Evolutionary conservation across 2,113 vertebrate genomes (phyloP), one percentile per base, ranked within the genome.

Genomic region (Thamnophis sirtalis): DNA sequence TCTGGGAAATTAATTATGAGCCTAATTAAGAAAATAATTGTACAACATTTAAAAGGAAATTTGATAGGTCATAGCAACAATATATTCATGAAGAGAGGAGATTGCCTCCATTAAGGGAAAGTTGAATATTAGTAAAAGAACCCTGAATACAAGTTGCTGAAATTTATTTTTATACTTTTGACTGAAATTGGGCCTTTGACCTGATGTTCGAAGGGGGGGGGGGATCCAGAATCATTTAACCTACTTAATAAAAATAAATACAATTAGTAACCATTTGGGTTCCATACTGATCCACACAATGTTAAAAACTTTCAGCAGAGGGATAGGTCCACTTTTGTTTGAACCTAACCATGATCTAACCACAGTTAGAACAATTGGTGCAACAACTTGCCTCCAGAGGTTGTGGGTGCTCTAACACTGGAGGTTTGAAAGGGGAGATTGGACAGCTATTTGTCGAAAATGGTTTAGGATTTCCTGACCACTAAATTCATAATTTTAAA

Each of bases 1-100:
- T 11, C 86, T 86, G 55, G 55, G 73, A 89, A 91, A 93, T 88
- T 91, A 93, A 91, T 93, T 93, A 91, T 68, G 84, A 91, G 73
- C 49, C 87, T 89, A 91, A 93, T 93, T 93, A 91, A 93, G 90
- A 88, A 91, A 85, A 88, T 88, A 68, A 93, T 86, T 91, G 86
- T 89, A 10, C 24, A n/a, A 63, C 86, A 89, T 88, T 91, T 91
- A 89, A 63, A 89, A 38, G 58, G 80, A 91, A 93, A 63, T 38
- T 85, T 86, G 87, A 89, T 91, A 86, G 73, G 92, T 93, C 90
- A 89, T 38, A 86, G 49, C 55, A 91, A 85, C 55, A 85, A 63
- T 85, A 91, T 91, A 85, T 24, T 19, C 73, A 85, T 48, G 89
- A 88, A 91, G n/a, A 19, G 73, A 63, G 55, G 48, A 60, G 87